Percentiles rank a stretch among this genome's conserved stretches.
phyloP scores from a whole-genome alignment of 2,113 vertebrate species.

The Arvicanthis niloticus region DNA sequence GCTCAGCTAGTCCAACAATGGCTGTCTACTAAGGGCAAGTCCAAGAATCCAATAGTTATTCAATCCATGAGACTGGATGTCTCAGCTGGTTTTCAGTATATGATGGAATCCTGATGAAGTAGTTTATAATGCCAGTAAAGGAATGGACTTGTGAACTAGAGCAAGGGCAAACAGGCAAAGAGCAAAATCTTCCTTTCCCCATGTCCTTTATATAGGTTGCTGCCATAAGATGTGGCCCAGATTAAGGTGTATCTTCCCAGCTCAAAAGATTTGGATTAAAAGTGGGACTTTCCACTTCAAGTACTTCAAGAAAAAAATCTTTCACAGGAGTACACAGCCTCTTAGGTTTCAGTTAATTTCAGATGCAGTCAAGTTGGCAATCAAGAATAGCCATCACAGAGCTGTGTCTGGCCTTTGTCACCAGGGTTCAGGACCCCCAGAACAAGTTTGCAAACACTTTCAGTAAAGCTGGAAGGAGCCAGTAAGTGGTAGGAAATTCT shows the following conservation, averaged over 20 bases:
- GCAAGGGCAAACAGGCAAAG: neutral
- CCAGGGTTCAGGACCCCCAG: fast-evolving
- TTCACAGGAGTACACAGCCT: neutral
- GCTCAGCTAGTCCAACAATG: neutral
- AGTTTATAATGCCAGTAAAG: neutral
- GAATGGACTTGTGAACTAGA: neutral
- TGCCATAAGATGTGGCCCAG: neutral
- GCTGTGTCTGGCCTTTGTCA: fast-evolving
- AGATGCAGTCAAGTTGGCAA: neutral
- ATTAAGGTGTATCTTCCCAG: neutral
- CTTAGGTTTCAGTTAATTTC: neutral
- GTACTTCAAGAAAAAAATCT: neutral
- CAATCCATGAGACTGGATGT: neutral
- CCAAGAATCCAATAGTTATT: neutral
- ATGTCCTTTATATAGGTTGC: neutral
- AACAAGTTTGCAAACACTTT: fast-evolving
- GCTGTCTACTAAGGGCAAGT: neutral
- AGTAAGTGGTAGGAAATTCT: fast-evolving
- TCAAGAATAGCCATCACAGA: neutral
- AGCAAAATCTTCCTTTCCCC: neutral
- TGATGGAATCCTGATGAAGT: neutral
- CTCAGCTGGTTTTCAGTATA: neutral
- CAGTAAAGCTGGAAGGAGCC: neutral
- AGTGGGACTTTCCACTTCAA: neutral
- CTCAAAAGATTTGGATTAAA: neutral